A percentile compares a stretch with the other conserved stretches of the same genome.
Conservation (phyloP, 2,888 invertebrate species). For the Erynnis tages region DNA sequence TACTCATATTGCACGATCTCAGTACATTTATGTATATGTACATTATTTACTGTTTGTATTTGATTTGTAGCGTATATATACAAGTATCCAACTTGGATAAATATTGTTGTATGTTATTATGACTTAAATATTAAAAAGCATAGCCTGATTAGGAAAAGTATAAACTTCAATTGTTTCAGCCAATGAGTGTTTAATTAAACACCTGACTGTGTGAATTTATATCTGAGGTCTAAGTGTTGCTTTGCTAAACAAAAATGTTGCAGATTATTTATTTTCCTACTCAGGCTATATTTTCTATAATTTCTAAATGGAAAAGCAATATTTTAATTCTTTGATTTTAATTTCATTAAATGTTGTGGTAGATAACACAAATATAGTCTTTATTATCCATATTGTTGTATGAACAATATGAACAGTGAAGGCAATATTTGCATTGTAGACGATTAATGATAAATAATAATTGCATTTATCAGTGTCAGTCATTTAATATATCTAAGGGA, state of each 20-base stretch:
- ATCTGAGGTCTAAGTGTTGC: too few relatives aligned
- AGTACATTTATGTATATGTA: constrained; percentile 43
- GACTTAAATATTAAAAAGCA: too few relatives aligned
- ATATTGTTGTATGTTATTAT: not conserved
- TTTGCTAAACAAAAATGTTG: too few relatives aligned
- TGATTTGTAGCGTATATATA: constrained; percentile 9
- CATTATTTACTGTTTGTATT: constrained; percentile 10
- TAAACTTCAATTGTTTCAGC: too few relatives aligned
- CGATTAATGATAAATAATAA: constrained; percentile 7
- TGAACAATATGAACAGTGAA: not conserved
- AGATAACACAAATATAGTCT: not conserved
- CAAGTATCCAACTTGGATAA: constrained; percentile 2
- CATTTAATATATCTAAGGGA: not conserved
- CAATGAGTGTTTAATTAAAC: too few relatives aligned
- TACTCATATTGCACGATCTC: constrained; percentile 74
- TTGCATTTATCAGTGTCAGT: constrained; percentile 21
- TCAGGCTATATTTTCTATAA: not conserved
- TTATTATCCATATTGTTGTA: not conserved
- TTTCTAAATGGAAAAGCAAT: not conserved
- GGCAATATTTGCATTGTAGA: not conserved
- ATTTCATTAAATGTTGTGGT: not conserved
- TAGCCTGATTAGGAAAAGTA: too few relatives aligned
- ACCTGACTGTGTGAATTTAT: too few relatives aligned
- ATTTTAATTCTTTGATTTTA: not conserved
- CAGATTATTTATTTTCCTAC: too few relatives aligned